A percentile compares a stretch with the other conserved stretches of the same genome.
Conservation (phyloP, 2,797 vertebrate species). For the Gadopsis bispinosus region DNA sequence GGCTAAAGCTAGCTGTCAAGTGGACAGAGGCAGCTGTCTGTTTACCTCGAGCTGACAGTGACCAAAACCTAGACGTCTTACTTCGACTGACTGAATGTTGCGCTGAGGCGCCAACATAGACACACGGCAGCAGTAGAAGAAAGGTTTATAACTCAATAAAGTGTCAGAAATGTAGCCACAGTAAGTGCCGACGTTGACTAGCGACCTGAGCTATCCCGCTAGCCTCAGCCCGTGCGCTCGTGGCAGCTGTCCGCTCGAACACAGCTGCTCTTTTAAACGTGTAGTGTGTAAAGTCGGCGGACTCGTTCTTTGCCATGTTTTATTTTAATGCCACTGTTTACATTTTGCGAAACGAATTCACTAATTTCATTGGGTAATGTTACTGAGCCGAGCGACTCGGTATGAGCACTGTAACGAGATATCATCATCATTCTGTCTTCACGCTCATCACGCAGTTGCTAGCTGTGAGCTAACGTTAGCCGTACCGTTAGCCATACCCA, state of each 20-base stretch:
- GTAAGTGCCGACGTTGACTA: conserved; percentile 35
- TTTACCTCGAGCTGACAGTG: conserved; percentile 53
- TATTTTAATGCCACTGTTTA: neutral
- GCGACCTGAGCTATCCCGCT: conserved; percentile 54
- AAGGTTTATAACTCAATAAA: conserved; percentile 6
- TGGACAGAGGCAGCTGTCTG: conserved; percentile 31
- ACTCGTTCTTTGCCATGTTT: neutral
- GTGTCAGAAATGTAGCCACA: conserved; percentile 10
- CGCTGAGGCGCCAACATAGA: neutral
- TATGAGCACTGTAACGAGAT: conserved; percentile 23
- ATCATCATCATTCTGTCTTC: conserved; percentile 23
- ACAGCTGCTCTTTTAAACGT: neutral
- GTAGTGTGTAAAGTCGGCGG: neutral
- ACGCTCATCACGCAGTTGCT: conserved; percentile 37
- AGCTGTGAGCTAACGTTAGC: conserved; percentile 39
- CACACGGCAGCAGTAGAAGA: neutral
- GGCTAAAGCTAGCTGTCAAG: conserved; percentile 70
- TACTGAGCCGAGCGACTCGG: conserved; percentile 4
- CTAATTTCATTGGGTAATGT: conserved; percentile 8
- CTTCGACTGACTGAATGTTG: neutral
- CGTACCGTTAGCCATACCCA: neutral
- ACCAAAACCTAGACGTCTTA: neutral
- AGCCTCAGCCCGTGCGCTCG: conserved; percentile 34
- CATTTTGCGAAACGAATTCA: conserved; percentile 1
- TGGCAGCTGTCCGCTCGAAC: conserved; percentile 23